phyloP scores from a whole-genome alignment of 1,140 invertebrate genomes.

The Drosophila bocqueti region DNA sequence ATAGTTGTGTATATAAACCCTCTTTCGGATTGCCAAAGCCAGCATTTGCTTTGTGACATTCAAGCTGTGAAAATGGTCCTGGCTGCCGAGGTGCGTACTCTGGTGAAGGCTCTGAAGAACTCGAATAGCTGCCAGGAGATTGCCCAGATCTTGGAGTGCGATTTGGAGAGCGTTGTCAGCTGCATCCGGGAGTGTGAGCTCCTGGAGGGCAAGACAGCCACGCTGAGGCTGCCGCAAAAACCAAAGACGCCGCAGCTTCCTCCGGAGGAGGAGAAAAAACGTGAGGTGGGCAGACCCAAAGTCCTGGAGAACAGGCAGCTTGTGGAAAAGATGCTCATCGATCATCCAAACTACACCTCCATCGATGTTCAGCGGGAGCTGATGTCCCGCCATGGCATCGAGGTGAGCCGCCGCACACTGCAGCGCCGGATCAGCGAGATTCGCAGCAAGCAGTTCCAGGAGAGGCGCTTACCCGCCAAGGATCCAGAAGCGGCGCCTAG shows the following conservation, averaged over 20 bases:
- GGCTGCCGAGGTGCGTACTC: conserved; percentile 22
- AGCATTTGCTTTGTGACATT: conserved; percentile 13
- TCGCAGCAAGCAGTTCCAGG: conserved; percentile 11
- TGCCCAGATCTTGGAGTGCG: conserved; percentile 61
- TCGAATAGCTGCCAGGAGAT: conserved; percentile 52
- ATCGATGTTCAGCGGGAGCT: conserved; percentile 65
- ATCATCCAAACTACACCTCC: conserved; percentile 61
- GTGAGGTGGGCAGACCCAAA: conserved; percentile 61
- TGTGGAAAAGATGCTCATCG: conserved; percentile 44
- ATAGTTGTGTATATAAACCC: conserved; percentile 3
- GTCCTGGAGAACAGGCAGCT: conserved; percentile 56
- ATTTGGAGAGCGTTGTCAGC: conserved; percentile 53
- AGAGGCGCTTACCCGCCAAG: background rate
- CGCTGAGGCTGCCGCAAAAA: conserved; percentile 21
- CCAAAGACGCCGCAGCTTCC: background rate
- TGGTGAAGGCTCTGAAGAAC: conserved; percentile 44
- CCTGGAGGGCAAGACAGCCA: conserved; percentile 23
- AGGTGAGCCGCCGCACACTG: conserved; percentile 61
- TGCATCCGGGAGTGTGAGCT: conserved; percentile 44
- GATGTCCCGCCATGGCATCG: conserved; percentile 42
- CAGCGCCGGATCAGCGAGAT: conserved; percentile 70
- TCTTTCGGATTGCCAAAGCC: background rate
- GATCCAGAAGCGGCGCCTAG: background rate
- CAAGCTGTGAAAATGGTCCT: conserved; percentile 44
- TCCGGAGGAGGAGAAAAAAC: conserved; percentile 19